phyloP scores from a whole-genome alignment of 2,888 invertebrate genomes.

The Phorcus lineatus region DNA sequence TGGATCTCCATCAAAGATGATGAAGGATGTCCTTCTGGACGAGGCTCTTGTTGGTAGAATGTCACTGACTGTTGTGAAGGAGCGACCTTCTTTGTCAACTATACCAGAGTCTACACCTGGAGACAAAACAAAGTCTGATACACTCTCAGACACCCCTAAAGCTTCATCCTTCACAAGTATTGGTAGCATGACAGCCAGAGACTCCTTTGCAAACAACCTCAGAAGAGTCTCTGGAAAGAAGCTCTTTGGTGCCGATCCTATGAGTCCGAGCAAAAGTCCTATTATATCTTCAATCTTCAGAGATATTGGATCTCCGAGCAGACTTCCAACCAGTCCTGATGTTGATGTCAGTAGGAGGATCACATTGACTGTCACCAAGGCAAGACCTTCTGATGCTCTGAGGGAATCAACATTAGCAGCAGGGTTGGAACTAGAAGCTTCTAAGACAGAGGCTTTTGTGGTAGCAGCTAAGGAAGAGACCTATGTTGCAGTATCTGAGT shows the following conservation, averaged over 20 bases:
- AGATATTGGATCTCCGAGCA: slow-evolving; percentile 28
- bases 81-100: slow-evolving; percentile 25
- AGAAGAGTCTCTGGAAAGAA: slow-evolving; percentile 21
- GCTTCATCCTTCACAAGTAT: neutral
- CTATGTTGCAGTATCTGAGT: neutral
- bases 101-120: neutral
- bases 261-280: slow-evolving; percentile 2
- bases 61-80: slow-evolving; percentile 36
- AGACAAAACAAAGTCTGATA: neutral
- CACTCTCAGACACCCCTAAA: neutral
- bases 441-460: neutral
- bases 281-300: neutral
- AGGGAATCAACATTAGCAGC: slow-evolving; percentile 32
- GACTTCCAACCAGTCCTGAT: slow-evolving; percentile 37
- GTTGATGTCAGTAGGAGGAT: slow-evolving; percentile 43
- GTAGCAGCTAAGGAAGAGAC: neutral
- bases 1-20: slow-evolving; percentile 21
- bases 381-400: slow-evolving; percentile 58
- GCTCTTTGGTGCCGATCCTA: slow-evolving; percentile 14
- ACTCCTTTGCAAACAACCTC: neutral
- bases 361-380: slow-evolving; percentile 59
- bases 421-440: neutral
- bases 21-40: neutral
- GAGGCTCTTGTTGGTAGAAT: neutral
- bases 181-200: neutral